Base-by-base conservation (phyloP, 2,113 vertebrate species). In the Lophura nycthemera region DNA sequence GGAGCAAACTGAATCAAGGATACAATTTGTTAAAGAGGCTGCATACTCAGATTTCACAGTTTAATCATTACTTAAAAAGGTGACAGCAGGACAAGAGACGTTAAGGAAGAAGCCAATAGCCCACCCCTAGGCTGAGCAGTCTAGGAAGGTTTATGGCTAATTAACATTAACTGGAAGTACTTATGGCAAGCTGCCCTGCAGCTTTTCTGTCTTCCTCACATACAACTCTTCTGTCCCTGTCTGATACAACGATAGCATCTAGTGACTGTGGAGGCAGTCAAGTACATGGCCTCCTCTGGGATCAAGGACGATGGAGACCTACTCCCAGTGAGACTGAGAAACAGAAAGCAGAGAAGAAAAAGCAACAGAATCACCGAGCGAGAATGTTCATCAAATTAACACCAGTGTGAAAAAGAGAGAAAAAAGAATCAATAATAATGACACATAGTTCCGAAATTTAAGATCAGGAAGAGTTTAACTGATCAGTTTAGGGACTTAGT, bases 61-160 rank as follows among this genome's bases (percentile, higher is more conserved):
- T 86, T 15, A 88, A 66, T 60, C 6, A 0, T 65, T 89, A 38
- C 13, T 86, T 80, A 70, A 69, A 32, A 86, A 70, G 72, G 30
- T 86, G 89, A 88, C 56, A 90, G 60, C 56, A 70, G 11, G 30
- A 83, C 43, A 71, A 34, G 75, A 93, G 15, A 43, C 36, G 24
- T 63, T 54, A 70, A 59, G 60, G 60, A 77, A 9, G 15, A 86
- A 88, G 40, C 48, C 59, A 66, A 88, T 24, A 83, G 56, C 38
- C 57, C 73, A 65, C 74, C 70, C 38, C 73, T 3, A 1, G 54
- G 29, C 32, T 78, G 71, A 87, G 59, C 63, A 72, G 43, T 18
- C 36, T 70, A 50, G 20, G 30, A 63, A 79, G 54, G n/a, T 70
- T 96, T 70, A 50, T 76, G 50, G 83, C 60, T 95, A 74, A 91